Evolutionary conservation across 2,113 vertebrate species (phyloP).

Genomic region (Sus scrofa): T2T-Sscrofa CM000825.6:50707001-50707500

Average conservation of each 20-base stretch:
- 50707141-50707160: too few relatives aligned
- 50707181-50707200: too few relatives aligned
- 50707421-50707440: background rate
- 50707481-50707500: background rate
- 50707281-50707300: background rate
- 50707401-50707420: background rate
- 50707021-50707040: background rate
- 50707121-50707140: too few relatives aligned
- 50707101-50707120: too few relatives aligned
- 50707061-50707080: too few relatives aligned
- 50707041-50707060: background rate
- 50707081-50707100: too few relatives aligned
- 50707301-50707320: background rate
- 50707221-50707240: too few relatives aligned
- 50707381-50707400: background rate
- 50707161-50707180: too few relatives aligned
- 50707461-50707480: fast-evolving
- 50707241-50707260: too few relatives aligned
- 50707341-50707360: background rate
- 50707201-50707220: too few relatives aligned
- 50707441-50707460: background rate
- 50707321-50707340: too few relatives aligned
- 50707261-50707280: background rate
- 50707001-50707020: background rate
- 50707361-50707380: background rate